Base-by-base conservation (phyloP, 2,113 vertebrate species). In the Chaenogobius annularis region DNA sequence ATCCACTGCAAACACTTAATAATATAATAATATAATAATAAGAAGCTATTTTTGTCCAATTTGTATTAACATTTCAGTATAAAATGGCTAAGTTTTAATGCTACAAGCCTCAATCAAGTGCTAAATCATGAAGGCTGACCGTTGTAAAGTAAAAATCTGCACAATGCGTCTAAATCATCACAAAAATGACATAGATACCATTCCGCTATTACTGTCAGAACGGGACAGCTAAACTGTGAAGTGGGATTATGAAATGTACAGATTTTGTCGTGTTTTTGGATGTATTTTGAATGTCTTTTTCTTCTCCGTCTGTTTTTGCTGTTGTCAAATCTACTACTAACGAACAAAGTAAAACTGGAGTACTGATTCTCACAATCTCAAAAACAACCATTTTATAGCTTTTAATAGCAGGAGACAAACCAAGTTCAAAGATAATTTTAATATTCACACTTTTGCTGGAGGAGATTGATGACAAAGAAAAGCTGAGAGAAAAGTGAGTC, bases 371-470 rank as follows among this genome's bases (percentile, higher is more conserved):
- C 3, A 46, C 2, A 13, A 13, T 14, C 10, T 13, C 12, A 2
- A 13, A 46, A 46, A 46, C 13, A 46, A 46, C 5, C 15, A 50
- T 19, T 48, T 7, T 19, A 50, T 7, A 19, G 19, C 6, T 1
- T 17, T 26, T 19, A 72, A 70, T n/a, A 40, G 46, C 37, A 87
- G 22, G 69, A 82, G 63, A 44, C 74, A 14, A 61, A 37, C 9
- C 43, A 78, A 44, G 58, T 87, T 82, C 69, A 83, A 74, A 81
- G 79, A 40, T 43, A 84, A 80, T 70, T 87, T 88, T 89, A 90
- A 86, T 89, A 77, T 84, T 66, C n/a, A 66, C 43, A 23, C 26
- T 58, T 71, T 71, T 62, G 73, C 75, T 79, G 66, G 26, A 84
- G 23, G 48, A 81, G 73, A 80, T 75, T 83, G 75, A 75, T 37